phyloP scores from a whole-genome alignment of 2,888 invertebrate species.

The Drosophila ochracea region DNA sequence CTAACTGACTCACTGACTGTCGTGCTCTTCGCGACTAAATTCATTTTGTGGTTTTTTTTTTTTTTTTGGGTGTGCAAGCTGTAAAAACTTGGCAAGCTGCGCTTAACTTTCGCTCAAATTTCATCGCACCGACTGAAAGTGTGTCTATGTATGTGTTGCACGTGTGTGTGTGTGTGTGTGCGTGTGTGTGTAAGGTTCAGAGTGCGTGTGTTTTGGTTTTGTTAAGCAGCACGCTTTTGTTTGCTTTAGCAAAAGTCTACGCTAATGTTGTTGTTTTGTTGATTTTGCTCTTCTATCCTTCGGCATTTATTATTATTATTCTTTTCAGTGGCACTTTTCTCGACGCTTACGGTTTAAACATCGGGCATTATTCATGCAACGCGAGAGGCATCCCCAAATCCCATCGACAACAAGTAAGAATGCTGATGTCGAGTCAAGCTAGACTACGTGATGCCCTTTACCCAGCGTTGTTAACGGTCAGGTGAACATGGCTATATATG shows the following conservation, averaged over 20 bases:
- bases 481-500: not conserved
- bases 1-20: constrained; percentile 3
- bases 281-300: constrained; percentile 45
- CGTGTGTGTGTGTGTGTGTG: not conserved
- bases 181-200: constrained; percentile 10
- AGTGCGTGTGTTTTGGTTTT: constrained; percentile 34
- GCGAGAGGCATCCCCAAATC: not conserved
- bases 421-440: not conserved
- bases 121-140: constrained; percentile 13
- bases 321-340: constrained; percentile 33
- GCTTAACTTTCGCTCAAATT: constrained; percentile 44
- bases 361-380: constrained; percentile 37
- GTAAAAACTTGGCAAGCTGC: constrained; percentile 50
- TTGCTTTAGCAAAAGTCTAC: constrained; percentile 39
- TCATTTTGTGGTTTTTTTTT: constrained; percentile 24
- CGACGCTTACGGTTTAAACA: constrained; percentile 15
- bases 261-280: constrained; percentile 62
- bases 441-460: not conserved
- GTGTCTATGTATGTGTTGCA: not conserved
- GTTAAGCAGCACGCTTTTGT: constrained; percentile 40
- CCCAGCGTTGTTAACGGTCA: not conserved
- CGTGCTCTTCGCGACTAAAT: constrained; percentile 23
- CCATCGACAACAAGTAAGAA: not conserved
- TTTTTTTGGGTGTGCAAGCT: constrained; percentile 12
- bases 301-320: constrained; percentile 17